Conservation (phyloP, 2,797 vertebrate species). For the Hydrocynus forskahlii region DNA sequence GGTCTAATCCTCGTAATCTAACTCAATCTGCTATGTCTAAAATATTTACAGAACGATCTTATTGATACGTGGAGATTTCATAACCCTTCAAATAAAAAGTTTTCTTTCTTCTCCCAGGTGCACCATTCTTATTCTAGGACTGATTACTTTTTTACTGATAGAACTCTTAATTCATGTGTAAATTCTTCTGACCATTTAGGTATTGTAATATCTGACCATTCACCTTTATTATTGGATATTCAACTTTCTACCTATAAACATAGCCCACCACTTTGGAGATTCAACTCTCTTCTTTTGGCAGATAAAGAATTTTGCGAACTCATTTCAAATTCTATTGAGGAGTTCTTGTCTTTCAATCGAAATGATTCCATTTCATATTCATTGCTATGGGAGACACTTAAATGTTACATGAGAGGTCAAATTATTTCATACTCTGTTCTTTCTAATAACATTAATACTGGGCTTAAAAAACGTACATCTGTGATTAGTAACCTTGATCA, state of each 20-base stretch:
- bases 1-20: slow-evolving; percentile 17
- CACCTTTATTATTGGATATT: slow-evolving; percentile 2
- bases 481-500: no score
- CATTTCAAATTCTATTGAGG: background rate
- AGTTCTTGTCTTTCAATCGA: background rate
- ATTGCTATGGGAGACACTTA: background rate
- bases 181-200: slow-evolving; percentile 1
- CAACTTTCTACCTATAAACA: no score
- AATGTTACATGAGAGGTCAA: no score
- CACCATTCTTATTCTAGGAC: slow-evolving; percentile 15
- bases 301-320: slow-evolving; percentile 10
- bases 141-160: slow-evolving; percentile 31
- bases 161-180: background rate
- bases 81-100: background rate
- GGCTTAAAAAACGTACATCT: no score
- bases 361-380: no score
- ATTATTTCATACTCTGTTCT: background rate
- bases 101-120: slow-evolving; percentile 10
- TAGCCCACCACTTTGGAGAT: no score
- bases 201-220: slow-evolving; percentile 21
- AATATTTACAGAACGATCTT: slow-evolving; percentile 1
- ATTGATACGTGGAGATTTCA: slow-evolving; percentile 29
- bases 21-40: slow-evolving; percentile 33
- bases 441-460: background rate
- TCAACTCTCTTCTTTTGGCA: background rate